Evolutionary conservation across 2,797 vertebrate genomes (phyloP).

Genomic region (Etheostoma nigrum): DNA sequence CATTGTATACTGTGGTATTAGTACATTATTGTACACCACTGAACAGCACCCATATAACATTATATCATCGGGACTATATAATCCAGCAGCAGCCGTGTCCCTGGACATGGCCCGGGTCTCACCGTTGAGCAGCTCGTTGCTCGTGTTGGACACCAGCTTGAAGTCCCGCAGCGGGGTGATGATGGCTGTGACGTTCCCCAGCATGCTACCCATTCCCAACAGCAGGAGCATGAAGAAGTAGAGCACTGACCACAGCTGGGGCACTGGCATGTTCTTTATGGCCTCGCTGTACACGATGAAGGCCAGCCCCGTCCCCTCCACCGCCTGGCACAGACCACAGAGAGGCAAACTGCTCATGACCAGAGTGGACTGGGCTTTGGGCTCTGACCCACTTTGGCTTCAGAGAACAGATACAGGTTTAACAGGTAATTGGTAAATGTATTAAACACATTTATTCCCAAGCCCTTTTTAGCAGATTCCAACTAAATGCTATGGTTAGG

Average conservation of each 20-base stretch:
- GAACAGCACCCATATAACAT: not conserved
- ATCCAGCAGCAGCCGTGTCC: not conserved
- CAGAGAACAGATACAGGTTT: not conserved
- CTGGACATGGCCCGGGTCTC: constrained; percentile 40
- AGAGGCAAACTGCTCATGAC: not conserved
- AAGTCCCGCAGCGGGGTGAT: constrained; percentile 91
- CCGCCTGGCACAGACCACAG: constrained; percentile 83
- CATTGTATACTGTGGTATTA: too few relatives aligned
- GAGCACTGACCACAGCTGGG: constrained; percentile 94
- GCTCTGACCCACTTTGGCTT: not conserved
- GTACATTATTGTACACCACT: not conserved
- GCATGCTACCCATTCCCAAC: constrained; percentile 95
- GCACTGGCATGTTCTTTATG: constrained; percentile 92
- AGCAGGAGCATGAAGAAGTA: constrained; percentile 94
- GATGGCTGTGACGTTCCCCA: constrained; percentile 92
- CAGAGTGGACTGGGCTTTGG: not conserved
- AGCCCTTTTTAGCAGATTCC: not conserved
- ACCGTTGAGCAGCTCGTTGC: constrained; percentile 90
- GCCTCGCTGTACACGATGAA: constrained; percentile 96
- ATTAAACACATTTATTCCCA: too few relatives aligned
- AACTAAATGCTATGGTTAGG: not conserved
- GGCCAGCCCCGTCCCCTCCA: constrained; percentile 92
- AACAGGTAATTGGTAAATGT: too few relatives aligned
- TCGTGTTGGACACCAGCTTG: constrained; percentile 78
- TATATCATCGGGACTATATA: not conserved